Evolutionary conservation across 2,113 vertebrate species (phyloP), one percentile per base, ranked within the genome.

Genomic region (Montifringilla adamsi): DNA sequence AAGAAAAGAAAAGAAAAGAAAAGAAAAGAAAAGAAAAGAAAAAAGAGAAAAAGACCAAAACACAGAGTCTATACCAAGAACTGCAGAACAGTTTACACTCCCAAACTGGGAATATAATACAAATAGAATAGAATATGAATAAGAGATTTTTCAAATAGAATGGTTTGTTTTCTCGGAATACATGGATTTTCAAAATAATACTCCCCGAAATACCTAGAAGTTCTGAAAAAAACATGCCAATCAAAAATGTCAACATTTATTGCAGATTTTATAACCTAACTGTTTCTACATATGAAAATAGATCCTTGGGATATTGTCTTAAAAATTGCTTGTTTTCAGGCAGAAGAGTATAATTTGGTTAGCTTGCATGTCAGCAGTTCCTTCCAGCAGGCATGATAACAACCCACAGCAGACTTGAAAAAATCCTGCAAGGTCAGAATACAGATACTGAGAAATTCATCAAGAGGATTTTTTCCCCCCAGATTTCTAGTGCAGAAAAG

Each of bases 161-260:
- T 43, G 1, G 7, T 60, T 91, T 68, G 0, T 23, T 87, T 80
- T 46, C 52, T 79, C 11, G 26, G 64, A 93, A 82, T 79, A 85
- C 16, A 60, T 80, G n/a, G 22, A 69, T 92, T 90, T 86, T 83
- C 35, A 58, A 60, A 88, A 80, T 46, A 13, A 5, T 55, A 43
- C 50, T 86, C 13, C 72, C 26, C 9, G 3, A 91, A 91, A 88
- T n/a, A 58, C 49, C 27, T 58, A 46, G 53, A 53, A 21, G 5
- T 69, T 88, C 80, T 80, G 46, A 44, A 73, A 49, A 88, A 96
- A 97, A 75, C 30, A 86, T 60, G 80, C 19, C 90, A 90, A 55
- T 75, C 60, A 84, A 77, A 92, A 84, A 43, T 66, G n/a, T 50
- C 73, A 90, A 56, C 73, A 22, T 73, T 85, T 80, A 83, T 58